These are phyloP conservation scores for Alcedo atthis DNA, from an alignment of 2,797 vertebrate species.

Conservation along the genomic window DNA sequence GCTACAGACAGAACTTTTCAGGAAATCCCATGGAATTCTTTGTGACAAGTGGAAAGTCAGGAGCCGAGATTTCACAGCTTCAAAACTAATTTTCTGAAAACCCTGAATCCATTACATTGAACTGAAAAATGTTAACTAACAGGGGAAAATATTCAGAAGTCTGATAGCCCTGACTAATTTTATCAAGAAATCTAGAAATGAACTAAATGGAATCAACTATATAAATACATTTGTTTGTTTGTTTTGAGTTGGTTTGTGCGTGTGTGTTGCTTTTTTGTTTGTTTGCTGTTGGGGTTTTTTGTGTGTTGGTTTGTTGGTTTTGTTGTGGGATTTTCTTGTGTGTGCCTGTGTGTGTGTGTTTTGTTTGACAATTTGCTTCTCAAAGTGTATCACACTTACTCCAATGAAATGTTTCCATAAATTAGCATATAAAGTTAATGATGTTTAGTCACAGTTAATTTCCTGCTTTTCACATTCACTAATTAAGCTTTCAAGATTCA, in stretches of 20 bases:
- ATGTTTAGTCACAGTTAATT: not conserved
- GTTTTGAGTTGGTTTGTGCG: too few species aligned
- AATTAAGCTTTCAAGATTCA: not conserved
- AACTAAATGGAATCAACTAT: not conserved
- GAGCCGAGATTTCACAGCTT: not conserved
- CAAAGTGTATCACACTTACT: not conserved
- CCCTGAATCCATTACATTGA: not conserved
- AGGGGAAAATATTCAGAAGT: not conserved
- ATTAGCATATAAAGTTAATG: not conserved
- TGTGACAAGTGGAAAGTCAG: not conserved
- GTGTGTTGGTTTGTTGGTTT: too few species aligned
- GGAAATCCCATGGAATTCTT: not conserved
- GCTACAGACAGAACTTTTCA: not conserved
- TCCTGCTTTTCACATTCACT: not conserved
- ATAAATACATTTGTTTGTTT: not conserved
- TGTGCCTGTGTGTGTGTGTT: too few species aligned
- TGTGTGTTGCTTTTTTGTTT: not conserved
- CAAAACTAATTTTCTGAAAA: not conserved
- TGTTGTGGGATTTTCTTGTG: too few species aligned
- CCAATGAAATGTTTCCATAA: not conserved
- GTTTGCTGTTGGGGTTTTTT: too few species aligned
- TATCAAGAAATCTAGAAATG: not conserved
- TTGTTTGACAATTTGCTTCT: not conserved
- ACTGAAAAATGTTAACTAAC: not conserved
- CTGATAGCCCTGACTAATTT: not conserved